A percentile compares a stretch with the other conserved stretches of the same genome.
Evolutionary conservation across 2,113 vertebrate genomes (phyloP).

Genomic region (Tachysurus vachellii): DNA sequence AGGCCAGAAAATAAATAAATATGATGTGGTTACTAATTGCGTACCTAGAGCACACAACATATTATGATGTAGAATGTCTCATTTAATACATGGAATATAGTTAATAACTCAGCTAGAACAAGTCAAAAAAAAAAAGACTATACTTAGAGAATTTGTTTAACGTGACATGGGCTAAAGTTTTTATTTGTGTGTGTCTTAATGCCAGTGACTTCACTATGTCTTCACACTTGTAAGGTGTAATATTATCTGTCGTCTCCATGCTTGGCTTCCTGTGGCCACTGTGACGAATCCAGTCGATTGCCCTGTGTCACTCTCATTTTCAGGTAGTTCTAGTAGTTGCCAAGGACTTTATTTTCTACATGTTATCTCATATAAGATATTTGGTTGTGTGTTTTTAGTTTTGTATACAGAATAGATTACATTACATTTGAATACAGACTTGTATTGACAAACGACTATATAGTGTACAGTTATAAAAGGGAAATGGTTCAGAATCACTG

Average conservation of each 20-base stretch:
- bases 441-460: neutral
- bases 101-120: neutral
- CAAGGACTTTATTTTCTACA: neutral
- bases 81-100: neutral
- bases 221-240: neutral
- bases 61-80: neutral
- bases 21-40: neutral
- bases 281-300: neutral
- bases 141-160: neutral
- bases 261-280: neutral
- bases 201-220: neutral
- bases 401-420: neutral
- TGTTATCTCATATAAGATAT: neutral
- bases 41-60: neutral
- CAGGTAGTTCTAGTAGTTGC: neutral
- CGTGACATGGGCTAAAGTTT: neutral
- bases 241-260: neutral
- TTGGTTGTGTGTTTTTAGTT: neutral
- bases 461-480: too few species aligned
- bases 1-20: neutral
- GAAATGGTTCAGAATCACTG: too few species aligned
- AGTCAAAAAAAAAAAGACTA: neutral
- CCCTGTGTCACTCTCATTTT: neutral
- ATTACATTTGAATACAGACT: neutral
- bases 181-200: neutral